These are phyloP conservation scores for Dynastes hyllus DNA, from an alignment of 2,888 invertebrate species.

Conservation along the genomic window DNA sequence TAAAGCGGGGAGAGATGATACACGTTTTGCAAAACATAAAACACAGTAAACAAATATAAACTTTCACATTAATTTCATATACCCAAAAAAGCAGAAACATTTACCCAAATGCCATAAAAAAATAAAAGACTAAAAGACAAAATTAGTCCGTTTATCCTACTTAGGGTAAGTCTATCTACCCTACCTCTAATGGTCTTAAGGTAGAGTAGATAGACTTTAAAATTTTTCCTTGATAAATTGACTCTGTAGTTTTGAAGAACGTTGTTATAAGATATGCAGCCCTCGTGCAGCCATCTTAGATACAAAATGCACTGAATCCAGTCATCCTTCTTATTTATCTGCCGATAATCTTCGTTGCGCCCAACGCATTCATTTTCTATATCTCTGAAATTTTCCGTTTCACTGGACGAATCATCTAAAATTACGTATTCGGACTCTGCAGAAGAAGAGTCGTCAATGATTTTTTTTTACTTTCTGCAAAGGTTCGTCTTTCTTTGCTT, in stretches of 20 bases:
- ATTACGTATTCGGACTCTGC: neutral
- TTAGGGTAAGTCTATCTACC: neutral
- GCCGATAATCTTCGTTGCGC: neutral
- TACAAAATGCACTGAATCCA: no score
- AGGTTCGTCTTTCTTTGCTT: neutral
- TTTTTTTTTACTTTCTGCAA: neutral
- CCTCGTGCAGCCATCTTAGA: no score
- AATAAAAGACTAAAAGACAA: neutral
- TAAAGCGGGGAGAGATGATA: neutral
- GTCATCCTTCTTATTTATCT: neutral
- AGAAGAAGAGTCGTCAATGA: constrained; percentile 6
- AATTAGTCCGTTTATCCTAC: neutral
- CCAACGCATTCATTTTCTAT: neutral
- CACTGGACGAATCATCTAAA: neutral
- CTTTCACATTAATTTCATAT: neutral
- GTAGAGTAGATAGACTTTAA: neutral
- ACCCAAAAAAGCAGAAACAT: neutral
- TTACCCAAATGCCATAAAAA: neutral
- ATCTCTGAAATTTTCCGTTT: neutral
- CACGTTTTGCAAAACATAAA: neutral
- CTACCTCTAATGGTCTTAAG: no score
- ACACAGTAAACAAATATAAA: neutral
- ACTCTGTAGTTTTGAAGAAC: neutral
- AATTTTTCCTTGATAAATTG: neutral
- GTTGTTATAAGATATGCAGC: neutral